Percentiles rank a stretch among this genome's conserved stretches.
Evolutionary conservation across 2,888 invertebrate genomes (phyloP).

Genomic region (Mimas tiliae): DNA sequence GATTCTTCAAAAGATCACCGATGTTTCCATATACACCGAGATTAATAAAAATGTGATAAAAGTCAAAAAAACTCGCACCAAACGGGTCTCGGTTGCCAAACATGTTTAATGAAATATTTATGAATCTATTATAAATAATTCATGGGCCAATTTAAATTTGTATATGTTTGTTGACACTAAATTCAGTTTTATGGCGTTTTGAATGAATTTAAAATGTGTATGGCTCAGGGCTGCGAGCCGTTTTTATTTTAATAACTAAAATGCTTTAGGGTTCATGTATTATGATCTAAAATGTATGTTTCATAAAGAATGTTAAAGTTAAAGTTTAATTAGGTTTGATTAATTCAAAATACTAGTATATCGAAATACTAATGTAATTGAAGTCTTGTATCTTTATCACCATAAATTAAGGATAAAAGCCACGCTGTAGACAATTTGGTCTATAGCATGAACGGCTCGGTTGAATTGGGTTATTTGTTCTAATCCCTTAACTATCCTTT

Average conservation of each 20-base stretch:
- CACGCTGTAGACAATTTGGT: no score
- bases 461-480: no score
- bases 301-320: no score
- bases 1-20: constrained; percentile 4
- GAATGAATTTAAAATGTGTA: constrained; percentile 23
- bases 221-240: constrained; percentile 16
- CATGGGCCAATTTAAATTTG: constrained; percentile 38
- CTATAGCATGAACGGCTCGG: no score
- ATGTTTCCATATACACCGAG: neutral
- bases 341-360: no score
- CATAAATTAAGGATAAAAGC: no score
- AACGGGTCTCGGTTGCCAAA: constrained; percentile 11
- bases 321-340: no score
- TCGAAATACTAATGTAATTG: no score
- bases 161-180: constrained; percentile 33
- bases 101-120: constrained; percentile 19
- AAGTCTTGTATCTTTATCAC: no score
- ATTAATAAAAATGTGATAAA: constrained; percentile 10
- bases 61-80: constrained; percentile 12
- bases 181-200: constrained; percentile 29
- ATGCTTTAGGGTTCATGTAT: no score
- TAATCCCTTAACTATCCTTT: no score
- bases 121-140: constrained; percentile 36
- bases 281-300: no score
- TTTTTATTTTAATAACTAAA: neutral